Evolutionary conservation across 2,888 invertebrate genomes (phyloP), one percentile per base, ranked within the genome.

Genomic region (Thecocarcelia acutangulata): DNA sequence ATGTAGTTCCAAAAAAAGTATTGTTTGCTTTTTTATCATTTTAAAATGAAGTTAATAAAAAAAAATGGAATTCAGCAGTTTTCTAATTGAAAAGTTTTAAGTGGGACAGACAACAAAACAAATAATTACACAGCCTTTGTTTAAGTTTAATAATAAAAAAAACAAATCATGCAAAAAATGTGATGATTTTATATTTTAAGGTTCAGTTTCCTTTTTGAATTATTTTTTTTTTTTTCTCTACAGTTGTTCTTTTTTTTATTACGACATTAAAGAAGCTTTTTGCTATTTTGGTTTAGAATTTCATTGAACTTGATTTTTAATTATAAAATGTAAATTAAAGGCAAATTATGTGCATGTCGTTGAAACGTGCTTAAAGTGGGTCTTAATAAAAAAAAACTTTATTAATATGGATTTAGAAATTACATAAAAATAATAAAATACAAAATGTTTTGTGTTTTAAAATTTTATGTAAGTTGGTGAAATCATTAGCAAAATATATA

Each of bases 251-350:
- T n/a, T 13, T 9, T 59, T 19, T 40, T 46, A 58, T 50, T 61
- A 61, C 19, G 42, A 61, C 28, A 72, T 48, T 40, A n/a, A 52
- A 66, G 15, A 37, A 66, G 52, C 17, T 52, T 37, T 52, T 12
- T n/a, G 2, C 28, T 17, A n/a, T 21, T 37, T 11, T 19, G 44
- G 68, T 68, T 59, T 75, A 52, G 52, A 68, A 75, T 75, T 75
- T 59, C 75, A 68, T 68, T 75, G 37, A 68, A 75, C 75, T 75
- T 59, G 75, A 24, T 19, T 52, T 37, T 42, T 50, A 73, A 28
- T 61, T 19, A 42, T 15, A 33, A 75, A 66, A 28, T 24, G 59
- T 61, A 61, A 50, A 24, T 42, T 13, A 11, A 17, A 58, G 12
- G 5, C 46, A 15, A 70, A 50, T 66, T 37, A 48, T 74, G 37